phyloP scores from a whole-genome alignment of 2,888 invertebrate genomes.

The Tetramorium bicarinatum region DNA sequence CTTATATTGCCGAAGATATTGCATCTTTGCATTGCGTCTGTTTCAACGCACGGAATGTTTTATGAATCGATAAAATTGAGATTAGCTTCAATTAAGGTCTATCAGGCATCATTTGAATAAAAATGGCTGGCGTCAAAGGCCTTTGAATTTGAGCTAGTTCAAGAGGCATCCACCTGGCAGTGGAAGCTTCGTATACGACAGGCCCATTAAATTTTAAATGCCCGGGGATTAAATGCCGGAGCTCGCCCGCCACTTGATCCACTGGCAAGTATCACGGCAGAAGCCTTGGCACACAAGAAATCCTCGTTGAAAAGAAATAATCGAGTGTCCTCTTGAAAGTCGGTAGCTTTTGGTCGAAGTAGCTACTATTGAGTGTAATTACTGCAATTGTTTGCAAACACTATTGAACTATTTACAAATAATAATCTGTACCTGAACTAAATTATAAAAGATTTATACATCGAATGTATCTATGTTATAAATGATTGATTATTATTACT shows the following conservation, averaged over 20 bases:
- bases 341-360: slow-evolving; percentile 23
- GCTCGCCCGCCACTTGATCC: slow-evolving; percentile 35
- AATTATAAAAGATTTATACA: not conserved
- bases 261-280: slow-evolving; percentile 18
- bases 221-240: slow-evolving; percentile 58
- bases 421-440: not conserved
- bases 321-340: slow-evolving; percentile 34
- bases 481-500: not conserved
- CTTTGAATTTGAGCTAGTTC: slow-evolving; percentile 39
- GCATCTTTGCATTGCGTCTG: not conserved
- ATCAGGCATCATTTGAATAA: slow-evolving; percentile 41
- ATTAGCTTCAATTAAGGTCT: slow-evolving; percentile 36
- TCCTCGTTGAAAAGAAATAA: slow-evolving; percentile 41
- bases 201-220: slow-evolving; percentile 72
- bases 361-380: slow-evolving; percentile 30
- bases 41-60: not conserved
- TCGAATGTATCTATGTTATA: not conserved
- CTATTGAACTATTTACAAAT: slow-evolving; percentile 4
- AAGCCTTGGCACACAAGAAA: not conserved
- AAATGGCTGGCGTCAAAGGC: slow-evolving; percentile 32
- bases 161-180: not conserved
- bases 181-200: slow-evolving; percentile 43
- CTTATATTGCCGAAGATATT: not conserved
- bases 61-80: slow-evolving; percentile 41
- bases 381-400: slow-evolving; percentile 8